Conservation (phyloP, 2,113 vertebrate genomes). For the Callionymus lyra region DNA sequence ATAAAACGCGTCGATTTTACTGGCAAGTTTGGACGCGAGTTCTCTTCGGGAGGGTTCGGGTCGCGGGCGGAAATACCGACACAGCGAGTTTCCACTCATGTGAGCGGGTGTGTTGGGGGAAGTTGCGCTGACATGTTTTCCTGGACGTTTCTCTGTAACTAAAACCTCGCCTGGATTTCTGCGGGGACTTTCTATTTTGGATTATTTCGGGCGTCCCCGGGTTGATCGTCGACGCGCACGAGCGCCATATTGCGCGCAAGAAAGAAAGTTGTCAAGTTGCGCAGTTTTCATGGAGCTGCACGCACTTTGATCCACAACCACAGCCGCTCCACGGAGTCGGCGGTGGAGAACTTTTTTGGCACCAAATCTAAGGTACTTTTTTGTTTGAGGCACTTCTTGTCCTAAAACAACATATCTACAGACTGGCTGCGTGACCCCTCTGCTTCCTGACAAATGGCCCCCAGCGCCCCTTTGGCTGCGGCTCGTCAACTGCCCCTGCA, state of each 20-base stretch:
- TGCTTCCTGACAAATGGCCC: too few relatives aligned
- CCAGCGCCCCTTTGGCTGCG: too few relatives aligned
- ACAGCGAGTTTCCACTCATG: conserved; percentile 16
- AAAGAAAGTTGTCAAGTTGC: conserved; percentile 46
- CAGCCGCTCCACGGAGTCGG: conserved; percentile 47
- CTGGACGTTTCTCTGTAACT: conserved; percentile 21
- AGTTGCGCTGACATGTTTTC: conserved; percentile 60
- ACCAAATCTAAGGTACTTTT: conserved; percentile 49
- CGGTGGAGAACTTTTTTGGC: conserved; percentile 27
- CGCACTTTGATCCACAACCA: conserved; percentile 57
- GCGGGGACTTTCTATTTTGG: conserved; percentile 3
- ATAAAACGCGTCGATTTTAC: too few relatives aligned
- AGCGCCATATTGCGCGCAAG: conserved; percentile 46
- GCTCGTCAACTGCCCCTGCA: background rate
- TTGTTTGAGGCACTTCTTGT: conserved; percentile 31
- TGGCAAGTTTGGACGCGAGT: conserved; percentile 25
- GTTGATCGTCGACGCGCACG: conserved; percentile 13
- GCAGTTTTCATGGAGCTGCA: conserved; percentile 56
- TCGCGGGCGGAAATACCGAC: conserved; percentile 16
- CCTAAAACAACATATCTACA: conserved; percentile 15
- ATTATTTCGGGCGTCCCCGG: conserved; percentile 19
- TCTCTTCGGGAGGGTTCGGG: background rate
- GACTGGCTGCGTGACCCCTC: too few relatives aligned
- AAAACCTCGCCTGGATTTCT: too few relatives aligned
- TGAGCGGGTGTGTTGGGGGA: conserved; percentile 28